Evolutionary conservation across 2,888 invertebrate species (phyloP), one percentile per base, ranked within the genome.

Genomic region (Poecilus cupreus): DNA sequence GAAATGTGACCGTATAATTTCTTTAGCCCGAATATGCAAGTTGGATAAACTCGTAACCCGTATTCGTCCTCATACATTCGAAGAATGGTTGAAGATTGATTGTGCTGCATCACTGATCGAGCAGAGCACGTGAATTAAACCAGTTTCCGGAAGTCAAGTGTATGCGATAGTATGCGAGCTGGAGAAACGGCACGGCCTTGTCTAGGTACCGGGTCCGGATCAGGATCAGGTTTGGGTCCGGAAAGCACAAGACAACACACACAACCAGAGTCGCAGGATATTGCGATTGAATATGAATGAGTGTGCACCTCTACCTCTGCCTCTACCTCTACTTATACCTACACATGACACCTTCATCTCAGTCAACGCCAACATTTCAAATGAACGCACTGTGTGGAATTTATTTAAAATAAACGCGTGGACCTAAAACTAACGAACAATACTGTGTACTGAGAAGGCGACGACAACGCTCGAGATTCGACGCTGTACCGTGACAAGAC

Each of bases 251-350:
- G 78, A 78, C 64, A 78, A 78, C 64, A 78, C 64, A 13, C 39
- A 39, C 32, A 16, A 22, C 57, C 22, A 49, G 70, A 24, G 18
- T 80, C 72, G 83, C 85, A 85, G 87, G 86, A 87, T 86, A 86
- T 86, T 87, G 85, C 86, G 85, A 87, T 86, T 86, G 86, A 86
- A 87, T 87, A 86, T 87, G 86, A 87, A 87, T 86, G 86, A 86
- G 86, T 80, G 81, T 80, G 75, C 83, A 82, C n/a, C n/a, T n/a
- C n/a, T n/a, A 3, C 32, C 32, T 32, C 4, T 32, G 32, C 32
- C 0, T 32, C 5, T 32, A 6, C 8, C 5, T 32, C 8, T 32
- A 32, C 8, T 32, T 32, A 32, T 1, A n/a, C n/a, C n/a, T n/a
- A n/a, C n/a, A n/a, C n/a, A n/a, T n/a, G n/a, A n/a, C n/a, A n/a